Evolutionary conservation across 1,140 invertebrate genomes (phyloP).

Genomic region (Mya arenaria): DNA sequence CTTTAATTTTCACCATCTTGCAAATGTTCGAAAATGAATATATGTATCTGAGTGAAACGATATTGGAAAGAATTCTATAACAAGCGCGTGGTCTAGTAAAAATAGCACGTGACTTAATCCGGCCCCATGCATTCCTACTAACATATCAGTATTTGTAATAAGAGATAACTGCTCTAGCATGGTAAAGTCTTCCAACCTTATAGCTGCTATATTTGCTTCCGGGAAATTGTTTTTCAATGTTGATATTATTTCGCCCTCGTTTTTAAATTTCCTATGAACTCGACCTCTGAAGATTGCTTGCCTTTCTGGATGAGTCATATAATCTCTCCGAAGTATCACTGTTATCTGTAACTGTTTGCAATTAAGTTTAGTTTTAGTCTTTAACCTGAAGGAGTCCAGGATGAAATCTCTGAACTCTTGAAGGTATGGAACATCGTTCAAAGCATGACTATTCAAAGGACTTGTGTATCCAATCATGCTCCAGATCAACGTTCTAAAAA

Average conservation of each 20-base stretch:
- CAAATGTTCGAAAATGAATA: not conserved
- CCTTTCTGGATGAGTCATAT: constrained; percentile 73
- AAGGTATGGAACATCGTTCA: constrained; percentile 57
- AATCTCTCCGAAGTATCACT: constrained; percentile 74
- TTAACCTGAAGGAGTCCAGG: constrained; percentile 54
- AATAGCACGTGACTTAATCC: constrained; percentile 96
- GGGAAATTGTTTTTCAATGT: constrained; percentile 18
- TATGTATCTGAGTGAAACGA: constrained; percentile 49
- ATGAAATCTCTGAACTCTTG: constrained; percentile 75
- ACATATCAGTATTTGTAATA: constrained; percentile 89
- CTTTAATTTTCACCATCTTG: not conserved
- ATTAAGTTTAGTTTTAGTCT: constrained; percentile 39
- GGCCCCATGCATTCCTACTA: constrained; percentile 98
- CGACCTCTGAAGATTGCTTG: constrained; percentile 47
- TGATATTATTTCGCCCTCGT: constrained; percentile 68
- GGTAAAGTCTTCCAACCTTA: constrained; percentile 65
- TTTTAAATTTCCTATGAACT: constrained; percentile 70
- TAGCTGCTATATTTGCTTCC: constrained; percentile 49
- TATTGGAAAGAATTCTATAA: constrained; percentile 92
- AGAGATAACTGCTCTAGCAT: constrained; percentile 68
- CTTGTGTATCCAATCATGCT: constrained; percentile 72
- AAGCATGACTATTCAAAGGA: constrained; percentile 62
- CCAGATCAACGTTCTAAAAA: too few relatives aligned
- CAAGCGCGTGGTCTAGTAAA: constrained; percentile 95
- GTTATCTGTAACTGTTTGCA: constrained; percentile 67